Conservation (phyloP, 2,888 invertebrate species). For the Palloptera scutellata region DNA sequence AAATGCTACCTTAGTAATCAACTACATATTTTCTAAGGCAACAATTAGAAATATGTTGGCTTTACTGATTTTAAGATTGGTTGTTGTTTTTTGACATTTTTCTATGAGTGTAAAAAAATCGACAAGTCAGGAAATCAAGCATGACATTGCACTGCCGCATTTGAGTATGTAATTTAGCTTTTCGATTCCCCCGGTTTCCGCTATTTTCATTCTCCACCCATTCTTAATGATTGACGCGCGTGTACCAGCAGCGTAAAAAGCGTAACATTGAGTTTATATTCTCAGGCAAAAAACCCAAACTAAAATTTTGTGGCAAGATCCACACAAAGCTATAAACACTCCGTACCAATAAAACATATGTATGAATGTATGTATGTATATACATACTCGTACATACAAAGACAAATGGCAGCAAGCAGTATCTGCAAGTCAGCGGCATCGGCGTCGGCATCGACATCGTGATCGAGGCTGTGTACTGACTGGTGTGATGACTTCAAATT, state of each 20-base stretch:
- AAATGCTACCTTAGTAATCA: neutral
- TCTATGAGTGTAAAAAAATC: slow-evolving; percentile 45
- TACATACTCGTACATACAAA: no score
- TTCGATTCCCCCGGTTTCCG: slow-evolving; percentile 25
- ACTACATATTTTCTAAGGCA: neutral
- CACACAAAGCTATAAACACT: slow-evolving; percentile 39
- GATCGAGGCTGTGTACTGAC: neutral
- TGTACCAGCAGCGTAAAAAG: slow-evolving; percentile 30
- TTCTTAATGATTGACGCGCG: slow-evolving; percentile 45
- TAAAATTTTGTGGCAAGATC: slow-evolving; percentile 39
- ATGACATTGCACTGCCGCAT: slow-evolving; percentile 56
- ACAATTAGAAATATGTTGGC: neutral
- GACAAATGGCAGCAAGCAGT: slow-evolving; percentile 6
- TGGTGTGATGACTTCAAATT: neutral
- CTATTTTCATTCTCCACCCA: neutral
- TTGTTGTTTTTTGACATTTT: neutral
- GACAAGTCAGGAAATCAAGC: slow-evolving; percentile 62
- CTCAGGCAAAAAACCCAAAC: slow-evolving; percentile 37
- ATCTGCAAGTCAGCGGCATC: slow-evolving; percentile 15
- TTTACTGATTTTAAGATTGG: neutral
- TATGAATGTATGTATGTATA: no score
- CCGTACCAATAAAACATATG: no score
- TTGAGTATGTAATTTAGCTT: slow-evolving; percentile 40
- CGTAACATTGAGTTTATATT: slow-evolving; percentile 38
- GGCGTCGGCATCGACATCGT: neutral